Base-by-base conservation (phyloP, 2,113 vertebrate species). In the Accipiter cooperii region DNA sequence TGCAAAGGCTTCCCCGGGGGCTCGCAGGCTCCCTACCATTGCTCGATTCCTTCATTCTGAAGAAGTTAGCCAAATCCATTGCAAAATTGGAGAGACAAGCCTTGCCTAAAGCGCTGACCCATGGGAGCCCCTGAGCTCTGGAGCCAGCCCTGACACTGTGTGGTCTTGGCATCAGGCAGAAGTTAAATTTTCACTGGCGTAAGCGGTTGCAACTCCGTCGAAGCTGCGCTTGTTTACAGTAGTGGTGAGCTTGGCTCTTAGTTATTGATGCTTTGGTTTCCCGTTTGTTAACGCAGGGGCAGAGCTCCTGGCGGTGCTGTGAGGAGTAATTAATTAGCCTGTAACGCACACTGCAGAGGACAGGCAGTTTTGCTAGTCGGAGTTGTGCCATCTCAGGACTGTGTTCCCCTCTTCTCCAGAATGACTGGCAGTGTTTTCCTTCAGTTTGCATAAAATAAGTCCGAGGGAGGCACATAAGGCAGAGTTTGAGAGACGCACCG, bases 151-250 rank as follows among this genome's bases (percentile, higher is more conserved):
- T 80, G 95, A 55, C 1, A 1, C 64, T 83, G 51, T 17, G 77
- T 90, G 94, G 63, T 68, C 93, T 93, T 84, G 86, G 90, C 95
- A 29, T 60, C 52, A 18, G 86, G 70, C 93, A 95, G 49, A 77
- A 81, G 81, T 75, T 26, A 13, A 16, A 26, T 91, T 89, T 44
- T 73, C 81, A 6, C 49, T 90, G 93, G 40, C 0, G 0, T 57
- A 13, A 84, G 83, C 44, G 4, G 61, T 9, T 71, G 68, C 75
- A 49, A 10, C 87, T 87, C 73, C 21, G 1, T 75, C 86, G 61
- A 25, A 60, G 83, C 84, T 33, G 38, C 3, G 1, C 54, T 86
- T 70, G 84, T 84, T 89, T 47, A 29, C 49, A 29, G 76, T 29
- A 18, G 29, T 0, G 69, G 13, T 29, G 87, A 85, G 69, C 61